Evolutionary conservation across 2,888 invertebrate species (phyloP), one percentile per base, ranked within the genome.

Genomic region (Agonum fuliginosum): DNA sequence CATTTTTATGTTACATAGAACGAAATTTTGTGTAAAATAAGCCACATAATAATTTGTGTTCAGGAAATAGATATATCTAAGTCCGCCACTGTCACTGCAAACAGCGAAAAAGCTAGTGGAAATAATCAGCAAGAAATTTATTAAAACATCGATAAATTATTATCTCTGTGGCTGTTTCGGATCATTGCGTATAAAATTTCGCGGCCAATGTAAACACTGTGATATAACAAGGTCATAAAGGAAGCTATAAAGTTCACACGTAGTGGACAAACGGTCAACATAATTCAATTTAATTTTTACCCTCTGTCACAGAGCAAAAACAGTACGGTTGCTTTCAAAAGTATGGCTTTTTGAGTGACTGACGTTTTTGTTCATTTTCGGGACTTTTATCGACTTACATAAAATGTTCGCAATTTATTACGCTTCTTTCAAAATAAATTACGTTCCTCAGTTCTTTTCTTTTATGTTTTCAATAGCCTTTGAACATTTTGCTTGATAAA

Each of bases 181-280:
- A 54, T 54, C 54, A 54, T 27, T 24, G 54, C 54, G 54, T 54
- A 54, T 24, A 54, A 54, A 54, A 54, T 54, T 22, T n/a, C 54
- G 22, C 22, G 22, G 5, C 22, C 54, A 54, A 20, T 54, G 54
- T 54, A 54, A 54, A 54, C 54, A 54, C 22, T 24, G 22, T 24
- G 54, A 22, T 54, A 22, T 54, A 54, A 54, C 54, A 54, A 54
- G 54, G 54, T 54, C 54, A 22, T 54, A 54, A 54, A 54, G 54
- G 54, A 54, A 54, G 54, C 54, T 54, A 54, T 54, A 54, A 54
- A 54, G 54, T 54, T 54, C 54, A 54, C 54, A 54, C 54, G 54
- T 54, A 54, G 24, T 54, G 54, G 54, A 54, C 54, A 54, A 54
- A 54, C 24, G 54, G 54, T 54, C 54, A 54, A 54, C 54, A 54